Base-by-base conservation (phyloP, 2,888 invertebrate genomes). In the Smittia sp. region DNA sequence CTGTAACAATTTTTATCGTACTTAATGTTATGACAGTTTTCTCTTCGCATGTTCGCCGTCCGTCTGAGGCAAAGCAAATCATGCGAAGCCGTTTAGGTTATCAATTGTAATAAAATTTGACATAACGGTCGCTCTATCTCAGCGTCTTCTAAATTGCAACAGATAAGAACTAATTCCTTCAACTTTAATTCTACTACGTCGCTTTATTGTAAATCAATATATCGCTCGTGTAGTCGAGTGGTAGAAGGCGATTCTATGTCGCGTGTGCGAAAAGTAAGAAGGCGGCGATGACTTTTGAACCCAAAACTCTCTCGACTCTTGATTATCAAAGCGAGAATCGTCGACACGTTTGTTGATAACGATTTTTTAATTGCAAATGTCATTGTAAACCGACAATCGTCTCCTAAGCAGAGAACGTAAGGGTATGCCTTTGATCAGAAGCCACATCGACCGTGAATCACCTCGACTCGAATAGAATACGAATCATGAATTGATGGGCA, bases 91-190 rank as follows among this genome's bases (percentile, higher is more conserved):
- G 58, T 58, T 58, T 22, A 20, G n/a, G 27, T 63, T 24, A 72
- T 72, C 58, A 72, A 58, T 39, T 72, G 72, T 54, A 72, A 72
- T 70, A 70, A 70, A 70, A 70, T 15, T 70, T 70, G 69, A 70
- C 69, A 70, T 70, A 70, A 54, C 69, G 46, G 24, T 69, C 46
- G 69, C 54, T 54, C 69, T 20, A 9, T 72, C 15, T 52, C 25
- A 41, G 69, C 7, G 22, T 6, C 22, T 20, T 25, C 27, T 27
- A 63, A 63, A 25, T 46, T 62, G 72, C 72, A 62, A 62, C 69
- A 69, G 69, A 69, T 69, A 69, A 69, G 69, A 52, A 58, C 58
- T 58, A 58, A 58, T 58, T 58, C 15, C 46, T 46, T 15, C 46
- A n/a, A 46, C 6, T n/a, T 11, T 15, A 11, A 46, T 46, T 15